Conservation (phyloP, 2,888 invertebrate genomes). For the Lasioglossum marginatum region DNA sequence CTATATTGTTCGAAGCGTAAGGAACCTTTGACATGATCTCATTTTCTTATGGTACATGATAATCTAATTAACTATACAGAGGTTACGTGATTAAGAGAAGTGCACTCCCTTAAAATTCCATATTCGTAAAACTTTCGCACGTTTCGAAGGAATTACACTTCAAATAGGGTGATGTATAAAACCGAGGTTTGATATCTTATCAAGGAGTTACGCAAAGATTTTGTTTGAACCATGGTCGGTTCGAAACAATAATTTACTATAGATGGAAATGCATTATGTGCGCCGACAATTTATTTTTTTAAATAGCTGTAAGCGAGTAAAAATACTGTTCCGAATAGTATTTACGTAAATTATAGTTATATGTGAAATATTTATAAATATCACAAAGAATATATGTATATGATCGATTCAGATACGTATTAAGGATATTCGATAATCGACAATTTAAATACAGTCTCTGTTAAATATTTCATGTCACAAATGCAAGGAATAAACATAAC, state of each 20-base stretch:
- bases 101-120: neutral
- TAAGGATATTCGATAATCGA: neutral
- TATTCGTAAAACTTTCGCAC: neutral
- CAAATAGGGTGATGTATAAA: neutral
- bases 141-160: neutral
- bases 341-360: neutral
- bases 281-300: neutral
- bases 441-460: no score
- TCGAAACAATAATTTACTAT: conserved; percentile 40
- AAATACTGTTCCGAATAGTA: neutral
- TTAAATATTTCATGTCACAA: neutral
- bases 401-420: neutral
- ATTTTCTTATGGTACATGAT: conserved; percentile 27
- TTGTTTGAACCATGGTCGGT: conserved; percentile 39
- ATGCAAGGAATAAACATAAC: neutral
- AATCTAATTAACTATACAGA: conserved; percentile 51
- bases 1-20: conserved; percentile 13
- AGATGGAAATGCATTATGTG: conserved; percentile 9
- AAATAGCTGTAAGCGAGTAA: neutral
- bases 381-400: neutral
- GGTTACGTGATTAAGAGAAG: conserved; percentile 40
- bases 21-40: conserved; percentile 10
- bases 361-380: neutral
- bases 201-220: neutral
- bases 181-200: neutral